Percentiles rank a stretch among this genome's conserved stretches.
phyloP scores from a whole-genome alignment of 2,797 vertebrate genomes.

The Pangasius sanitwongsei region DNA sequence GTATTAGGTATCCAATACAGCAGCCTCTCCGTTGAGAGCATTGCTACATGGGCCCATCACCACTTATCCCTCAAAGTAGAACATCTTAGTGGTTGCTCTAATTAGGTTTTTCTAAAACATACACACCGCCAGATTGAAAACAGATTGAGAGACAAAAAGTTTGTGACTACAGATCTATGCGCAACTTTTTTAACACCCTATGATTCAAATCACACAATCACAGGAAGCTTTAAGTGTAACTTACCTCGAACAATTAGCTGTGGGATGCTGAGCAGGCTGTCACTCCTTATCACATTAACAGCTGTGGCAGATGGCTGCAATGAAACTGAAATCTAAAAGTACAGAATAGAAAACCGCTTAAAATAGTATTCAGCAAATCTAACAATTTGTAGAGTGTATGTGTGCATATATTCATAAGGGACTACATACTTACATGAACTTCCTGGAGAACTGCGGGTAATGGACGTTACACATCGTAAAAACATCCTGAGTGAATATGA shows the following conservation, averaged over 20 bases:
- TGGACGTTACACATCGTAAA: background rate
- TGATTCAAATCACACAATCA: conserved; percentile 14
- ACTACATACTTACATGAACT: no score
- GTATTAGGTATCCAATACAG: background rate
- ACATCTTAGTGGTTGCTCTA: conserved; percentile 8
- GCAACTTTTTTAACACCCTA: background rate
- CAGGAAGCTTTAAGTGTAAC: conserved; percentile 4
- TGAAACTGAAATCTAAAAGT: conserved; percentile 9
- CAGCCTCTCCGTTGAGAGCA: background rate
- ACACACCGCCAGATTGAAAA: background rate
- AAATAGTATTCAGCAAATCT: background rate
- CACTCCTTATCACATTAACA: conserved; percentile 14
- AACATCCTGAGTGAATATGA: background rate
- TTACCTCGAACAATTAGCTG: conserved; percentile 29
- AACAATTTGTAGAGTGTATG: background rate
- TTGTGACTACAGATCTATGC: background rate
- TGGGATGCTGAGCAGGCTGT: conserved; percentile 23
- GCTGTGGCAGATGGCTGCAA: conserved; percentile 18
- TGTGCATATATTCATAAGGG: background rate
- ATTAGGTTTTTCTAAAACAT: conserved; percentile 13
- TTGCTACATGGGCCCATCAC: background rate
- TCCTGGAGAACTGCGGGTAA: background rate
- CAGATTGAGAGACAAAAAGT: background rate
- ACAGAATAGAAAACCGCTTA: background rate
- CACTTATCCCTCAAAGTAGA: background rate